Percentiles rank a stretch among this genome's conserved stretches.
phyloP scores from a whole-genome alignment of 2,797 vertebrate genomes.

The Sylvia borin region DNA sequence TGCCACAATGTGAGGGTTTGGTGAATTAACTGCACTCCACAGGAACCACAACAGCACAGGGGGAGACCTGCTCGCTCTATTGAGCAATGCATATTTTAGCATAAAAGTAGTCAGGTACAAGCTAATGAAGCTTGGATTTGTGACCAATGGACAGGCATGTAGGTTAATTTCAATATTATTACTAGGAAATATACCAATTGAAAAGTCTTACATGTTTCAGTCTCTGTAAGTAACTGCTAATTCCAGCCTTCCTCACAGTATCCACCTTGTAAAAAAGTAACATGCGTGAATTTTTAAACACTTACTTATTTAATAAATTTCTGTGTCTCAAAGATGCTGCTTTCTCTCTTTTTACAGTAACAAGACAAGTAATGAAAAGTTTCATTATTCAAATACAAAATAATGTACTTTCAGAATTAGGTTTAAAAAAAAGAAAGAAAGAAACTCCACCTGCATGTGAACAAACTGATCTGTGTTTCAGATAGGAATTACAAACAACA shows the following conservation, averaged over 20 bases:
- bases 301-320: neutral
- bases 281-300: neutral
- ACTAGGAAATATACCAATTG: neutral
- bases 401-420: neutral
- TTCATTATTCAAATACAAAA: neutral
- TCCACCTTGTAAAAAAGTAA: neutral
- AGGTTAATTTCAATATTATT: neutral
- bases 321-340: neutral
- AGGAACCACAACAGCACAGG: neutral
- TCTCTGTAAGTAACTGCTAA: neutral
- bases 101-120: neutral
- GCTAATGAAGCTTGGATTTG: neutral
- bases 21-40: rapidly evolving
- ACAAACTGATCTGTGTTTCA: neutral
- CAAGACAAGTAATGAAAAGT: neutral
- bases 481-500: neutral
- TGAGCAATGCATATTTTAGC: neutral
- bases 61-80: neutral
- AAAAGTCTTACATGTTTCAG: neutral
- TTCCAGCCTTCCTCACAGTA: neutral
- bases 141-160: neutral
- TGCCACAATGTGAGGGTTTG: neutral
- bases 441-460: neutral
- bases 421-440: neutral
- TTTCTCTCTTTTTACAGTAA: neutral